These are phyloP conservation scores for Corynorhinus townsendii DNA, from an alignment of 2,113 vertebrate genomes.

Conservation along the genomic window DNA sequence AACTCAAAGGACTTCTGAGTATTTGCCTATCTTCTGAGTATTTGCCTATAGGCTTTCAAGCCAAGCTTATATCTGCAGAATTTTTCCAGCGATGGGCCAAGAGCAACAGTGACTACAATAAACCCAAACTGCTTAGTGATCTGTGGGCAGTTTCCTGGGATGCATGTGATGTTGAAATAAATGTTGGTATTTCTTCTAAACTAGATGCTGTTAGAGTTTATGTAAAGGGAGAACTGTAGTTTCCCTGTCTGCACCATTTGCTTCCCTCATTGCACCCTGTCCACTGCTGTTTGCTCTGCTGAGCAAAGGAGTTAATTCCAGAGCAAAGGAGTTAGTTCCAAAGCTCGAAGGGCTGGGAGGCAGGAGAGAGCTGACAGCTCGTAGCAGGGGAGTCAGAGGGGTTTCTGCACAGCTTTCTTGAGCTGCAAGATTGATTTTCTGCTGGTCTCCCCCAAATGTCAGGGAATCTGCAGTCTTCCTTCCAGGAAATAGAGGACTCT, in stretches of 20 bases:
- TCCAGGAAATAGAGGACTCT: background rate
- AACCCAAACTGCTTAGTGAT: background rate
- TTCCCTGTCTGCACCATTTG: background rate
- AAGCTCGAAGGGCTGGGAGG: background rate
- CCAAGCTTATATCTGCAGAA: background rate
- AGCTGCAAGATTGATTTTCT: background rate
- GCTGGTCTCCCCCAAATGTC: background rate
- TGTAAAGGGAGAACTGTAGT: background rate
- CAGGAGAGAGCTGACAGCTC: background rate
- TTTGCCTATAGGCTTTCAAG: background rate
- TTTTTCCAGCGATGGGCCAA: background rate
- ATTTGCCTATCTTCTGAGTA: background rate
- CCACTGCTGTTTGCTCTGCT: fast-evolving
- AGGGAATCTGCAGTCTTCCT: background rate
- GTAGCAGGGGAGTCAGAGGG: fast-evolving
- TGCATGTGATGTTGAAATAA: background rate
- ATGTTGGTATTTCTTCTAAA: background rate
- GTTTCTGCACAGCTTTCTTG: background rate
- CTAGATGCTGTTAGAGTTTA: background rate
- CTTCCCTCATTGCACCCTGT: background rate
- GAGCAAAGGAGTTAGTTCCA: background rate
- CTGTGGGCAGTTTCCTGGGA: background rate
- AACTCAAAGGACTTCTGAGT: background rate
- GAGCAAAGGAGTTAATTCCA: background rate
- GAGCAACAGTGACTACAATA: background rate